Conservation (phyloP, 2,888 invertebrate species). For the Drosophila eohydei region DNA sequence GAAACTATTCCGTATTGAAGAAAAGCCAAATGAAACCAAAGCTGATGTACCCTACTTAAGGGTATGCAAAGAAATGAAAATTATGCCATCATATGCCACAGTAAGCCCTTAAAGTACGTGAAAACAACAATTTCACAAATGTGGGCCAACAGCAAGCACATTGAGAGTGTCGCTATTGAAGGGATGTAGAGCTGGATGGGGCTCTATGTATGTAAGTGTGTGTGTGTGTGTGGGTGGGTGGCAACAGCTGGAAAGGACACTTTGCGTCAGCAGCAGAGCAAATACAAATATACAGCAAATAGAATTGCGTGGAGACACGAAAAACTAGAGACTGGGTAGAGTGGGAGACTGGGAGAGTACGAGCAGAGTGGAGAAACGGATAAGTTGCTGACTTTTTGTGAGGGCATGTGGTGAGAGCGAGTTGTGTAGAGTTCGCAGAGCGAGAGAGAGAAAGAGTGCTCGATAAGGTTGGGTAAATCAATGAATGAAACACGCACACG, state of each 20-base stretch:
- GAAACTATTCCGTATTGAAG: background rate
- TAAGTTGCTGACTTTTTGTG: conserved; percentile 1
- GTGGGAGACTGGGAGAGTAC: conserved; percentile 7
- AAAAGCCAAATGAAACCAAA: background rate
- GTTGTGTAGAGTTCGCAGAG: conserved; percentile 25
- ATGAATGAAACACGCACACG: conserved; percentile 62
- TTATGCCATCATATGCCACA: conserved; percentile 64
- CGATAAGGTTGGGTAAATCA: conserved; percentile 56
- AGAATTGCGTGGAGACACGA: conserved; percentile 47
- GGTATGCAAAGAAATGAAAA: conserved; percentile 45
- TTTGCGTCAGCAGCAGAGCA: conserved; percentile 71
- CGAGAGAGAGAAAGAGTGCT: background rate
- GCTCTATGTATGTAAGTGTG: conserved; percentile 14
- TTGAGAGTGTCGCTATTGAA: conserved; percentile 57
- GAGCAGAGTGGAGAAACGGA: conserved; percentile 5
- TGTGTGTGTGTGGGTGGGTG: conserved; percentile 24
- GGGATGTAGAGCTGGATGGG: background rate
- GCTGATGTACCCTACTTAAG: background rate
- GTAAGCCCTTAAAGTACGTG: conserved; percentile 63
- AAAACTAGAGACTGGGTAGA: conserved; percentile 2
- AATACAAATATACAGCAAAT: conserved; percentile 35
- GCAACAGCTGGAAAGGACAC: conserved; percentile 66
- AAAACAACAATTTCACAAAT: conserved; percentile 48
- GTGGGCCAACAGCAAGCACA: conserved; percentile 63
- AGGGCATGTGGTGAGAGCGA: conserved; percentile 13